These are phyloP conservation scores for Episyrphus balteatus DNA, from an alignment of 1,140 invertebrate species.

Conservation along the genomic window DNA sequence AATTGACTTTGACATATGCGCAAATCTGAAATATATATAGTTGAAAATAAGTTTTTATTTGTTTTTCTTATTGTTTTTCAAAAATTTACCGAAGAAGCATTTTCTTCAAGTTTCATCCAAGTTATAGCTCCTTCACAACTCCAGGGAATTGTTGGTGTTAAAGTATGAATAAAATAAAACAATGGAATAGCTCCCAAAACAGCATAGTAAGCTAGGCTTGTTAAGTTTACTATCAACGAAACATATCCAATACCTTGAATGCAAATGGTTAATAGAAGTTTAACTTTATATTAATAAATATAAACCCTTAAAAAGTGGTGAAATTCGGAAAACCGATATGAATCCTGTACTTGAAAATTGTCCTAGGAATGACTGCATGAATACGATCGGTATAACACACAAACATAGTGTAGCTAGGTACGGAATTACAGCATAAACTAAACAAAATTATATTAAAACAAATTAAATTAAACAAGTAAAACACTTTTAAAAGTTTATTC, in stretches of 20 bases:
- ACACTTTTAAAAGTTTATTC: too few relatives aligned
- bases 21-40: too few relatives aligned
- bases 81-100: too few relatives aligned
- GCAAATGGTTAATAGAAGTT: neutral
- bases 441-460: neutral
- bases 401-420: neutral
- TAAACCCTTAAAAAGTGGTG: constrained; percentile 1
- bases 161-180: neutral
- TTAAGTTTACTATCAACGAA: neutral
- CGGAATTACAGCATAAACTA: constrained; percentile 1
- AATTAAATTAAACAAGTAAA: too few relatives aligned
- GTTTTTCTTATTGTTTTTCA: too few relatives aligned
- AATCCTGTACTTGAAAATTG: neutral
- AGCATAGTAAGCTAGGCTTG: neutral
- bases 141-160: neutral
- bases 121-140: neutral
- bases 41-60: too few relatives aligned
- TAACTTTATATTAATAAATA: neutral
- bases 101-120: too few relatives aligned
- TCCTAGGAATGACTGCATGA: neutral
- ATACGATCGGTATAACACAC: neutral
- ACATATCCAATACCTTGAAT: neutral
- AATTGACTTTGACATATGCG: too few relatives aligned
- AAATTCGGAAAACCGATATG: neutral
- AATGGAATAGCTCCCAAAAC: neutral